Evolutionary conservation across 2,113 vertebrate genomes (phyloP).

Genomic region (Lates calcarifer): DNA sequence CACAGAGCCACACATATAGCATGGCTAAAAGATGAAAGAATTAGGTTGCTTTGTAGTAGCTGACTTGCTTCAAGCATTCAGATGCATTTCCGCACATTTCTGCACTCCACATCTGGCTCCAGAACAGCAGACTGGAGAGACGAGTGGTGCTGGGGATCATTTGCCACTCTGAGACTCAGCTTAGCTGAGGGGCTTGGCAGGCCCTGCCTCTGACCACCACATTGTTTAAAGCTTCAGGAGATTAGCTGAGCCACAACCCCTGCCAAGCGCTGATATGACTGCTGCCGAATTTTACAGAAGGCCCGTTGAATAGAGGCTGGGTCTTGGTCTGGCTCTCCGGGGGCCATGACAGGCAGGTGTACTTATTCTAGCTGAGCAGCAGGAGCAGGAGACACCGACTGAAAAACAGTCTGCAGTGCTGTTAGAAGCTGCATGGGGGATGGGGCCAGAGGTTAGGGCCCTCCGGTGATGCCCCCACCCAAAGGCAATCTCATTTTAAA

Average conservation of each 20-base stretch:
- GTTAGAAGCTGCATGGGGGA: constrained; percentile 35
- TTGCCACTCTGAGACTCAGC: constrained; percentile 35
- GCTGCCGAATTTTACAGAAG: constrained; percentile 47
- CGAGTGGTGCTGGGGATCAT: constrained; percentile 48
- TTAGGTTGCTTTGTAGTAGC: not conserved
- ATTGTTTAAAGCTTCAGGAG: constrained; percentile 74
- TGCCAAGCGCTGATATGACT: constrained; percentile 69
- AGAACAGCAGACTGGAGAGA: constrained; percentile 29
- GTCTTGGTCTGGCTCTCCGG: constrained; percentile 37
- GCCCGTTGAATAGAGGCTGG: constrained; percentile 33
- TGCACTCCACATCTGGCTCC: constrained; percentile 36
- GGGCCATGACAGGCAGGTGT: constrained; percentile 65
- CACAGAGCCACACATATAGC: not conserved
- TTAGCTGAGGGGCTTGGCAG: constrained; percentile 62
- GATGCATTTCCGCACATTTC: constrained; percentile 29
- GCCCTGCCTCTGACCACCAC: constrained; percentile 50
- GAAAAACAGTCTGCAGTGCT: constrained; percentile 48
- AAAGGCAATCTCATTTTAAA: constrained; percentile 75
- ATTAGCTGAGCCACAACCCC: constrained; percentile 67
- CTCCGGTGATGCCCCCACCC: constrained; percentile 40
- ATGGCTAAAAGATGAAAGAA: not conserved
- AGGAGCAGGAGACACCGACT: constrained; percentile 29
- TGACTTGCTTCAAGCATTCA: constrained; percentile 21
- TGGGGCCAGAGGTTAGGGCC: constrained; percentile 40
- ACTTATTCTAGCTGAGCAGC: constrained; percentile 59